Evolutionary conservation across 2,888 invertebrate genomes (phyloP).

Genomic region (Xylocampa areola): DNA sequence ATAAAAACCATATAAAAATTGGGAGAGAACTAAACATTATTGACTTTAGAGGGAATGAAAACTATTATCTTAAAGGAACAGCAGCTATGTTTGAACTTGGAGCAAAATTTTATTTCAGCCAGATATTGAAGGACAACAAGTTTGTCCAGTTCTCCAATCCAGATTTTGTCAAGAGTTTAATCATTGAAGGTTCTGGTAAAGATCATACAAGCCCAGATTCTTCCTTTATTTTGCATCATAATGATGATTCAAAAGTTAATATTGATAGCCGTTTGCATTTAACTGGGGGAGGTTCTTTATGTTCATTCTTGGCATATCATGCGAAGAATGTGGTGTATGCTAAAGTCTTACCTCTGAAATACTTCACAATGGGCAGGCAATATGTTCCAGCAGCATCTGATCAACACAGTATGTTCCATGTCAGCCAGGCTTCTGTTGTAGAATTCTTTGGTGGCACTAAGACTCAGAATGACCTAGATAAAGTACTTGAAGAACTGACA

Average conservation of each 20-base stretch:
- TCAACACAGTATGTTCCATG: constrained; percentile 90
- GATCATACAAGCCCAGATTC: constrained; percentile 88
- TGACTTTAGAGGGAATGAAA: constrained; percentile 89
- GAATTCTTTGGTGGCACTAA: constrained; percentile 91
- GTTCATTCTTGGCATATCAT: constrained; percentile 93
- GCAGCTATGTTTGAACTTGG: constrained; percentile 93
- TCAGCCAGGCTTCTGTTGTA: constrained; percentile 92
- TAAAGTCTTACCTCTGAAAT: constrained; percentile 91
- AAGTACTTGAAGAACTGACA: constrained; percentile 89
- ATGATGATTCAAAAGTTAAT: constrained; percentile 86
- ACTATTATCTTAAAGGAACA: constrained; percentile 91
- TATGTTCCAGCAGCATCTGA: constrained; percentile 88
- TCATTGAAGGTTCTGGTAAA: constrained; percentile 93
- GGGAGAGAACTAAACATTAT: constrained; percentile 87
- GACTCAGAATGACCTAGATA: constrained; percentile 83
- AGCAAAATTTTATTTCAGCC: constrained; percentile 87
- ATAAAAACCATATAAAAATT: constrained; percentile 88
- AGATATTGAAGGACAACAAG: constrained; percentile 79
- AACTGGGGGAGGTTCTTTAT: constrained; percentile 93
- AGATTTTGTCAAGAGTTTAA: constrained; percentile 93
- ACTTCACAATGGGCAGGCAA: constrained; percentile 92
- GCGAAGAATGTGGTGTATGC: constrained; percentile 91
- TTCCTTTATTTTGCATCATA: constrained; percentile 91
- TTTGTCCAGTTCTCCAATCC: constrained; percentile 93
- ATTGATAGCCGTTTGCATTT: constrained; percentile 92